Evolutionary conservation across 64 coral and sea anemone species (phyloP).

Genomic region (Stichodactyla mertensii): DNA sequence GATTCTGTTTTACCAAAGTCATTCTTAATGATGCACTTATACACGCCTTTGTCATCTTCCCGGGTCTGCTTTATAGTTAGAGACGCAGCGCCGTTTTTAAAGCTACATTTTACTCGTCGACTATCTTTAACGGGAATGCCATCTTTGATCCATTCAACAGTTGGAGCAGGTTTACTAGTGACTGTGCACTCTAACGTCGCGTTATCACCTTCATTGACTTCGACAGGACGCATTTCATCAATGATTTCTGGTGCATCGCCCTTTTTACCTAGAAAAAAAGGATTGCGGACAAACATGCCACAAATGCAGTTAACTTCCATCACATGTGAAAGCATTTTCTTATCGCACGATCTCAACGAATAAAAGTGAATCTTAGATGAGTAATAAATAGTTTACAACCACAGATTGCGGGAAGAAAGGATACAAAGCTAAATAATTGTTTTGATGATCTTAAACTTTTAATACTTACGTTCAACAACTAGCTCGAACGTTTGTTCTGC

Average conservation of each 20-base stretch:
- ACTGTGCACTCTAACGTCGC: conserved; percentile 62
- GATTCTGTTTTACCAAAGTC: conserved; percentile 55
- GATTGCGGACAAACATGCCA: not conserved
- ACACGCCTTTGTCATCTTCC: conserved; percentile 72
- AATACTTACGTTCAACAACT: conserved; percentile 62
- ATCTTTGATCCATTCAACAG: conserved; percentile 89
- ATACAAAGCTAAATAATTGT: no score
- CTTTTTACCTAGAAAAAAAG: conserved; percentile 53
- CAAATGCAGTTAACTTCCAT: not conserved
- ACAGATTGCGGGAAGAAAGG: no score
- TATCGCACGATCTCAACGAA: no score
- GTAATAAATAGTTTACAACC: no score
- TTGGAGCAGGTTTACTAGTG: conserved; percentile 57
- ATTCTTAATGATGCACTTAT: conserved; percentile 74
- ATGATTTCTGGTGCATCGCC: conserved; percentile 82
- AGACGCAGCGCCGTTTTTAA: conserved; percentile 49
- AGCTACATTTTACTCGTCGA: conserved; percentile 45
- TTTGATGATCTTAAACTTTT: no score
- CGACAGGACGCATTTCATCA: conserved; percentile 51
- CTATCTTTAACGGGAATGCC: conserved; percentile 41
- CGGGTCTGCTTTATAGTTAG: conserved; percentile 54
- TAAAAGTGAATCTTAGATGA: no score
- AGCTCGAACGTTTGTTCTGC: conserved; percentile 65
- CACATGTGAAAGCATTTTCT: no score
- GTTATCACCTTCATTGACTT: conserved; percentile 66